Evolutionary conservation across 2,113 vertebrate genomes (phyloP), one percentile per base, ranked within the genome.

Genomic region (Addax nasomaculatus): DNA sequence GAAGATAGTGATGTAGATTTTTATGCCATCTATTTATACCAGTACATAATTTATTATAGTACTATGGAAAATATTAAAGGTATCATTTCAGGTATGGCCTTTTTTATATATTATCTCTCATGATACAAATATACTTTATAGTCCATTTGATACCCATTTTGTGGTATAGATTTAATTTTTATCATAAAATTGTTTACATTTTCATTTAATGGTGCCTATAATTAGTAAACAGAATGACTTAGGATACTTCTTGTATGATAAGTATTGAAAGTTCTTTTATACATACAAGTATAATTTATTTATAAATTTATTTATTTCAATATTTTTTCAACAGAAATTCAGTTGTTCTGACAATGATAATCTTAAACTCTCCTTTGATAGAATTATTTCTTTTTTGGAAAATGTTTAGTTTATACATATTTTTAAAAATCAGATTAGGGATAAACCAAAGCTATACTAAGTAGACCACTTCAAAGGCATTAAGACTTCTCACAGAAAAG

Each of bases 341-440:
- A 89, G 33, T 60, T 89, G 43, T 76, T 73, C 60, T 96, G 5
- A 29, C 33, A 57, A n/a, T 67, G 57, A 67, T 81, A 45, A 86
- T 45, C 49, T 85, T 84, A 92, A 80, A 83, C 11, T 55, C 55
- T 85, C 33, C 19, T 64, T 84, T 79, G 47, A 92, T 57, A 85
- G 47, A 95, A 62, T 60, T 95, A 8, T 21, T 79, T 96, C 90
- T 80, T 94, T 96, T 45, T 87, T 94, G 23, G 58, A 87, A 93
- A 70, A 25, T 81, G n/a, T 91, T 94, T 86, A 64, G 43, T 91
- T 81, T 17, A 43, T 81, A 81, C 73, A 16, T 60, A 25, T 94
- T 91, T 96, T 94, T 60, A 53, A 45, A 90, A 87, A 45, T 87
- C 51, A 73, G 14, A 88, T 17, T 55, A 95, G 13, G 30, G 15